These are phyloP conservation scores for Heterodera carotae DNA, from an alignment of 1,140 invertebrate genomes.

Conservation along the genomic window DNA sequence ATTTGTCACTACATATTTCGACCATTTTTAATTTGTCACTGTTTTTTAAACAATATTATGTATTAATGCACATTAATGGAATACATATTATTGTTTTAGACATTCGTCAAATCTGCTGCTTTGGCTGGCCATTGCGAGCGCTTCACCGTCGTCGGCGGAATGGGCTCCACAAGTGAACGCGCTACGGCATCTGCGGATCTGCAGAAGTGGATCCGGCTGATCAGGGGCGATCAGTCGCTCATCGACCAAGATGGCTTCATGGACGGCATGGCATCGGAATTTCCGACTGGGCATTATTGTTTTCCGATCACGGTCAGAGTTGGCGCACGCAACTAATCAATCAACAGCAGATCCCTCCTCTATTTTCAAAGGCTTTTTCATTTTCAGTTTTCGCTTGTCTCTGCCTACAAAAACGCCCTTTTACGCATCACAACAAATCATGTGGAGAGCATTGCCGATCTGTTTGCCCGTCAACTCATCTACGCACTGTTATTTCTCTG, in stretches of 20 bases:
- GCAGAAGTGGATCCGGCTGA: not conserved
- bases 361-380: not conserved
- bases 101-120: not conserved
- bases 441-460: not conserved
- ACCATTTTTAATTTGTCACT: no score
- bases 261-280: not conserved
- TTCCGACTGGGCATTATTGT: not conserved
- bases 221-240: not conserved
- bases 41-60: no score
- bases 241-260: not conserved
- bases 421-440: not conserved
- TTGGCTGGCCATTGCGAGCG: not conserved
- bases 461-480: not conserved
- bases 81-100: no score
- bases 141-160: not conserved
- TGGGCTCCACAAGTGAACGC: not conserved
- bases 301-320: not conserved
- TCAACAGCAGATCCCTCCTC: not conserved
- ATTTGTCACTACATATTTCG: not conserved
- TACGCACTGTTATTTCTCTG: not conserved
- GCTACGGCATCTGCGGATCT: not conserved
- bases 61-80: no score
- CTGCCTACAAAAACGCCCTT: not conserved
- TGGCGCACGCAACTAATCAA: no score
- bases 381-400: not conserved